Conservation (phyloP, 2,797 vertebrate species). For the Pseudochaenichthys georgianus region DNA sequence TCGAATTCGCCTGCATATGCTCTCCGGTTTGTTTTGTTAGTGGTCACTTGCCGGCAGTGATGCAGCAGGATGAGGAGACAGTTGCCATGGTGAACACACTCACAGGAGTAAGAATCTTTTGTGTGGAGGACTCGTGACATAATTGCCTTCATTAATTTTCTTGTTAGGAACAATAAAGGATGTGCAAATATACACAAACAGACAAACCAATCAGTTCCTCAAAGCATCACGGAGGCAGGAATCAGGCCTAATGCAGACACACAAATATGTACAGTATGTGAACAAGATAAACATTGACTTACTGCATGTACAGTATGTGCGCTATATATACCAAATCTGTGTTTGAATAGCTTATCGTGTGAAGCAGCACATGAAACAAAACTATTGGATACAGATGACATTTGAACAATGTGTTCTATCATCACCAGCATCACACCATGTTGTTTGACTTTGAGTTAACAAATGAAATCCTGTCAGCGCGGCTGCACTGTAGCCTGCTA, state of each 20-base stretch:
- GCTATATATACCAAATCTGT: background rate
- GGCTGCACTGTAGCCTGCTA: slow-evolving; percentile 28
- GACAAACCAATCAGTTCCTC: slow-evolving; percentile 1
- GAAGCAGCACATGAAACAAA: slow-evolving; percentile 12
- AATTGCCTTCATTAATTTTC: slow-evolving; percentile 54
- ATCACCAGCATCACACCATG: slow-evolving; percentile 18
- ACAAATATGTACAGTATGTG: background rate
- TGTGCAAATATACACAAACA: slow-evolving; percentile 17
- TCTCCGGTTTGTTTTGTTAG: slow-evolving; percentile 28
- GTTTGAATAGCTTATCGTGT: slow-evolving; percentile 8
- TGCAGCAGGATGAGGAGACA: slow-evolving; percentile 54
- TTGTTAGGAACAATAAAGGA: slow-evolving; percentile 35
- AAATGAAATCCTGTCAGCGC: slow-evolving; percentile 53
- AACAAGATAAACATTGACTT: background rate
- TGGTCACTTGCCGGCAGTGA: slow-evolving; percentile 42
- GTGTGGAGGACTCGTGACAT: slow-evolving; percentile 48
- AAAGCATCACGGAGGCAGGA: background rate
- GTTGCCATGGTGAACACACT: slow-evolving; percentile 68
- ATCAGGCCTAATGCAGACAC: background rate
- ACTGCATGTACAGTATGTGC: background rate
- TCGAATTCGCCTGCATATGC: slow-evolving; percentile 11
- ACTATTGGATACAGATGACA: slow-evolving; percentile 33
- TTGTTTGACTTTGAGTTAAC: slow-evolving; percentile 46
- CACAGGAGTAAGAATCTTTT: slow-evolving; percentile 37
- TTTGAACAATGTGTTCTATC: slow-evolving; percentile 35